These are phyloP conservation scores for Beris morrisii DNA, from an alignment of 2,888 invertebrate genomes.

Conservation along the genomic window DNA sequence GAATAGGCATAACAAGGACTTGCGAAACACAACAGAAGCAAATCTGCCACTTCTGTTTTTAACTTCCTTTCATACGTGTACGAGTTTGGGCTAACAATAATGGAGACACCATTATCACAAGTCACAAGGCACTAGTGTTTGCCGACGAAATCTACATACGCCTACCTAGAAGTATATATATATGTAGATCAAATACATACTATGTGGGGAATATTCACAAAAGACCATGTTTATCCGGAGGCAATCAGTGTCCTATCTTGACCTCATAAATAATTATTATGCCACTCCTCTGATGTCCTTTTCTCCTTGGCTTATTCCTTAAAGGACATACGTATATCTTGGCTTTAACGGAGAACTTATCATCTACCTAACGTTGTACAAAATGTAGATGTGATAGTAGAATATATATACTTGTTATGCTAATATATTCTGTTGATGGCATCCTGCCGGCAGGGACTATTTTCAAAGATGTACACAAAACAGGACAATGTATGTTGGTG, in stretches of 20 bases:
- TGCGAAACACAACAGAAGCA: constrained; percentile 14
- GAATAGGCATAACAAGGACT: constrained; percentile 21
- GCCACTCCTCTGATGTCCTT: constrained; percentile 36
- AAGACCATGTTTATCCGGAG: constrained; percentile 37
- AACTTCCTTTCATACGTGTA: background rate
- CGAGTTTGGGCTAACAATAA: constrained; percentile 7
- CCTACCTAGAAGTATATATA: background rate
- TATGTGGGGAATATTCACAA: constrained; percentile 16
- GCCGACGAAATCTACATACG: constrained; percentile 19
- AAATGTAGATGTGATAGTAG: background rate
- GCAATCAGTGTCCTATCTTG: constrained; percentile 41
- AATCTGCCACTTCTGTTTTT: constrained; percentile 16
- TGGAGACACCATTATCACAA: background rate
- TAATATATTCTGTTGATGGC: constrained; percentile 28
- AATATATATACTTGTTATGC: constrained; percentile 17
- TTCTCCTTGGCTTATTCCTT: constrained; percentile 25
- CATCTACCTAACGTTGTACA: background rate
- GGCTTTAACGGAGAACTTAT: background rate
- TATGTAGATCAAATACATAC: background rate
- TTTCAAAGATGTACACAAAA: background rate
- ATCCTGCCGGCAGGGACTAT: constrained; percentile 24
- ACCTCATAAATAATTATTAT: constrained; percentile 41
- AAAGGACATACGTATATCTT: constrained; percentile 5
- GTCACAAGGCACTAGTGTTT: background rate
- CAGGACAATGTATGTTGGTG: background rate